Base-by-base conservation (phyloP, 2,797 vertebrate species). In the Notolepis coatsorum region DNA sequence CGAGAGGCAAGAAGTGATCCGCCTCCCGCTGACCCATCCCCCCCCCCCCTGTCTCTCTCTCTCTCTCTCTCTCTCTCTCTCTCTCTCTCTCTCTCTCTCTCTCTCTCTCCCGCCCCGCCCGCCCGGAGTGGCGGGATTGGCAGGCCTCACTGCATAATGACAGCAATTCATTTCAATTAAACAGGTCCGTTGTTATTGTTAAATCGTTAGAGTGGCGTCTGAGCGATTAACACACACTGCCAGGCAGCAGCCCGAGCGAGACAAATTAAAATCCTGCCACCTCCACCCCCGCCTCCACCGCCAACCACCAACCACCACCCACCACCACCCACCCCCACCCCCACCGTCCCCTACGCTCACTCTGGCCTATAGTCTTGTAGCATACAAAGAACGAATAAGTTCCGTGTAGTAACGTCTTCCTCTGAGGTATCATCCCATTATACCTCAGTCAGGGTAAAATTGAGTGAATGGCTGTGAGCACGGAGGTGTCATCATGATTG, bases 131-230 rank as follows among this genome's bases (percentile, higher is more conserved):
- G 23, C 57, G 73, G 73, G 78, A 87, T 75, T 87, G 79, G 84
- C 88, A 87, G 73, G 33, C 18, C 68, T 82, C 35, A 45, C 73
- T 43, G 55, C 37, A 35, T 85, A 89, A 89, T 83, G 80, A 88
- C 4, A 35, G 75, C 78, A 81, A 90, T 89, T 89, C 61, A 83
- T 85, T 86, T 89, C 69, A 84, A 84, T 86, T 84, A 88, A 90
- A 86, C 73, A 57, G 71, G 61, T 66, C 70, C 61, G 68, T 87
- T 90, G 84, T 89, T 89, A 81, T 79, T 84, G 84, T 84, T 72
- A 78, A 81, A 86, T 50, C 39, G 39, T 80, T 86, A 78, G 70
- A 64, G 71, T 61, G 83, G 80, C 71, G 59, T 88, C 80, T 59
- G 7, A 55, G 61, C 47, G 69, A 83, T 91, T 90, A 84, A 72